Evolutionary conservation across 2,888 invertebrate genomes (phyloP).

Genomic region (Bellardia pandia): DNA sequence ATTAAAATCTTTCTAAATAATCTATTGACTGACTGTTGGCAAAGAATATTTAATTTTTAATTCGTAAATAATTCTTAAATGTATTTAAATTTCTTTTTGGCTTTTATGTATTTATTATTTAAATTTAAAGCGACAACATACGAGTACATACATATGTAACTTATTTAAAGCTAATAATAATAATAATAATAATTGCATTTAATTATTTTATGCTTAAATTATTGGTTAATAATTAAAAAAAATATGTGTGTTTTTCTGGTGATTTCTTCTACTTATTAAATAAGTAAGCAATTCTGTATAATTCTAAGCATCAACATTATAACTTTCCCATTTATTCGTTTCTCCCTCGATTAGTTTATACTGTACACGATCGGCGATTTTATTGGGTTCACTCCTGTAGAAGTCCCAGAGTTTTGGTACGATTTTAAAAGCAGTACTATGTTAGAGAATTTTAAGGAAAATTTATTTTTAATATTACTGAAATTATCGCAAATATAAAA

Average conservation of each 20-base stretch:
- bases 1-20: constrained; percentile 9
- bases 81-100: constrained; percentile 30
- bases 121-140: constrained; percentile 7
- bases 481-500: too few species aligned
- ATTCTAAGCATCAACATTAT: constrained; percentile 80
- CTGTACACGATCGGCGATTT: constrained; percentile 81
- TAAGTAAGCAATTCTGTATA: background rate
- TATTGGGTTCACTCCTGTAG: constrained; percentile 76
- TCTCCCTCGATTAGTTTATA: constrained; percentile 75
- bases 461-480: too few species aligned
- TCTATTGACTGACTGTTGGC: constrained; percentile 9
- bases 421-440: constrained; percentile 81
- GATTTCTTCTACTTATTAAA: too few species aligned
- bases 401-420: constrained; percentile 80
- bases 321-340: constrained; percentile 76
- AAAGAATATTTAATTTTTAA: constrained; percentile 31
- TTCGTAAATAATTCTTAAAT: constrained; percentile 51
- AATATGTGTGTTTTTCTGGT: too few species aligned
- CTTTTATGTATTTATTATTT: constrained; percentile 47
- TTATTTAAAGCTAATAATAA: constrained; percentile 43
- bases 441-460: background rate
- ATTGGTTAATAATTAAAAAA: too few species aligned
- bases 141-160: too few species aligned
- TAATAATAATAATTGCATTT: constrained; percentile 24
- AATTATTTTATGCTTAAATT: too few species aligned